Conservation (phyloP, 1,140 invertebrate genomes). For the Halotydeus destructor region DNA sequence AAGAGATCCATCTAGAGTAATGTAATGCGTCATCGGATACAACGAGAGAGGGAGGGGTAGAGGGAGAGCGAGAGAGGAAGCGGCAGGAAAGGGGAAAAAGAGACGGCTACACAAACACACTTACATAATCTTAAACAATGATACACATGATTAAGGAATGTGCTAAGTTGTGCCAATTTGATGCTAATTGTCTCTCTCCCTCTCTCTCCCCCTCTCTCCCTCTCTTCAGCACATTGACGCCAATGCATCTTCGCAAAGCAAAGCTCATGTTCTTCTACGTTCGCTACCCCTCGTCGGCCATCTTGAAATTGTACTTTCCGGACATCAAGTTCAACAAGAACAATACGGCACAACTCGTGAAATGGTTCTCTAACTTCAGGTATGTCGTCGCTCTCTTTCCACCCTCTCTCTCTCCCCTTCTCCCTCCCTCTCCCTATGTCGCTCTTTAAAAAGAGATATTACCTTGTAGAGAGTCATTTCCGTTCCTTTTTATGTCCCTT, state of each 20-base stretch:
- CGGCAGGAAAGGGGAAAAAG: too few species aligned
- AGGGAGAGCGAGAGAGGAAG: too few species aligned
- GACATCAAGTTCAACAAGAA: constrained; percentile 99
- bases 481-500: too few species aligned
- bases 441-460: too few species aligned
- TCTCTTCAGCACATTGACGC: constrained; percentile 65
- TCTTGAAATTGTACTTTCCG: constrained; percentile 99
- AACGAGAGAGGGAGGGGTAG: too few species aligned
- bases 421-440: constrained; percentile 3
- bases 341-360: constrained; percentile 98
- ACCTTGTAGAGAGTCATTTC: too few species aligned
- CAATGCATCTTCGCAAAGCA: constrained; percentile 98
- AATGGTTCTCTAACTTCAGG: constrained; percentile 99
- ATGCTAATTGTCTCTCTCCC: background rate
- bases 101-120: too few species aligned
- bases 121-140: too few species aligned
- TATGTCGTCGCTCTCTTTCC: constrained; percentile 33
- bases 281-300: constrained; percentile 88
- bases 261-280: constrained; percentile 99
- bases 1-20: too few species aligned
- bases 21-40: too few species aligned
- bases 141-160: too few species aligned
- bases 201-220: constrained; percentile 22
- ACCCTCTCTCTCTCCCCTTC: background rate
- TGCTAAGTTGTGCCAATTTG: background rate